These are phyloP conservation scores for Loxodonta africana DNA, from an alignment of 2,113 vertebrate genomes.

Conservation along the genomic window DNA sequence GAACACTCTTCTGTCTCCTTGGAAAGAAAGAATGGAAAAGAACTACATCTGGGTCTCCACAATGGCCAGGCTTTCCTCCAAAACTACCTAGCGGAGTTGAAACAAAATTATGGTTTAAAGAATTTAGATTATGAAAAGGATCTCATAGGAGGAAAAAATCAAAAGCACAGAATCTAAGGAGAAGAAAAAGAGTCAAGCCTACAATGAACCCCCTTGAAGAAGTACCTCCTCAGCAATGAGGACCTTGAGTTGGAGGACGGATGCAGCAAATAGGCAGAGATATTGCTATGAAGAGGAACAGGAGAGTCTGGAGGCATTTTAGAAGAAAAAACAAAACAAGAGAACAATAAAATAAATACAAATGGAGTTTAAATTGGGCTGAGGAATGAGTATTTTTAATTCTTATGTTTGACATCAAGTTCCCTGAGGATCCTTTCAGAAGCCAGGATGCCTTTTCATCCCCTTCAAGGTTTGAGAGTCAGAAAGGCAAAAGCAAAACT, in stretches of 20 bases:
- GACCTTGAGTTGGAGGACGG: background rate
- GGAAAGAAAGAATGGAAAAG: background rate
- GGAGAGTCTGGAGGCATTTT: background rate
- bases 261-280: background rate
- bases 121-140: background rate
- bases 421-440: background rate
- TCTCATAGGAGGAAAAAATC: background rate
- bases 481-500: background rate
- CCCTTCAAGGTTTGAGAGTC: background rate
- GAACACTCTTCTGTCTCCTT: conserved; percentile 18
- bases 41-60: background rate
- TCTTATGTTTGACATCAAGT: background rate
- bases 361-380: background rate
- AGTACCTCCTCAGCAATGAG: background rate
- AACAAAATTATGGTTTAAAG: conserved; percentile 25
- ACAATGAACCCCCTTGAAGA: background rate
- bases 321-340: background rate
- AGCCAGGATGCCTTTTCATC: background rate
- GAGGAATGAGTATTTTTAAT: background rate
- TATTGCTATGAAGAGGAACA: background rate
- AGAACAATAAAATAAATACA: background rate
- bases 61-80: background rate
- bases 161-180: background rate
- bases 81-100: conserved; percentile 33
- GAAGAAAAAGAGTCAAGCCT: background rate